phyloP scores from a whole-genome alignment of 2,797 vertebrate genomes.

The Argya squamiceps region DNA sequence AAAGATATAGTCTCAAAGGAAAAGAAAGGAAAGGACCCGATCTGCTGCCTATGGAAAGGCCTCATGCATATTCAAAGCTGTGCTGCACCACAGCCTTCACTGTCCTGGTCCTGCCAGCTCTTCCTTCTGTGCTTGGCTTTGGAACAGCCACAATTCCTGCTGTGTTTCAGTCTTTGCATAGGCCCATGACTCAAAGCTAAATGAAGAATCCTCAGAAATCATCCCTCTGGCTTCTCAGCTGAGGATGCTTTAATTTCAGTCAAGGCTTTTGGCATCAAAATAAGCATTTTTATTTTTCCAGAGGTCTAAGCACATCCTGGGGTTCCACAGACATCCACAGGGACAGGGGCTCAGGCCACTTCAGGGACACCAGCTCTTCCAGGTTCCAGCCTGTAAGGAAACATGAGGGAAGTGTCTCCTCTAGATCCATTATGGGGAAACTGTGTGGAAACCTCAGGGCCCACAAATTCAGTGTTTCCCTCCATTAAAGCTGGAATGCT shows the following conservation, averaged over 20 bases:
- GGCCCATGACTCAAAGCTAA: not conserved
- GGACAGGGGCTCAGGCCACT: not conserved
- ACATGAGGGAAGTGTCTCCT: not conserved
- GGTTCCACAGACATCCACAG: not conserved
- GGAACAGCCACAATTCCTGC: not conserved
- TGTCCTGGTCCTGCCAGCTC: not conserved
- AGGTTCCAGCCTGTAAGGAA: not conserved
- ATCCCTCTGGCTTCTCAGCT: not conserved
- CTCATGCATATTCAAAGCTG: not conserved
- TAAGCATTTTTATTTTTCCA: not conserved
- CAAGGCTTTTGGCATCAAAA: not conserved
- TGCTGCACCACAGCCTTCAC: not conserved
- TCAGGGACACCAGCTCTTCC: not conserved
- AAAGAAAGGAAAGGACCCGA: not conserved
- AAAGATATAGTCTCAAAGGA: not conserved
- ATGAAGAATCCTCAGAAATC: not conserved
- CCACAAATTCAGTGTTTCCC: not conserved
- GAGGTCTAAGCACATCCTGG: not conserved
- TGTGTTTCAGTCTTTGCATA: not conserved
- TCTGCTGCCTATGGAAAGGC: not conserved
- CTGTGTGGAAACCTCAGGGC: not conserved
- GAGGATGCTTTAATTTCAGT: not conserved
- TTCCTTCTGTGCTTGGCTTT: accelerated
- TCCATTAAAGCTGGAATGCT: not conserved
- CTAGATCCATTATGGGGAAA: not conserved